phyloP scores from a whole-genome alignment of 2,888 invertebrate genomes.

The Athrips mouffetella region DNA sequence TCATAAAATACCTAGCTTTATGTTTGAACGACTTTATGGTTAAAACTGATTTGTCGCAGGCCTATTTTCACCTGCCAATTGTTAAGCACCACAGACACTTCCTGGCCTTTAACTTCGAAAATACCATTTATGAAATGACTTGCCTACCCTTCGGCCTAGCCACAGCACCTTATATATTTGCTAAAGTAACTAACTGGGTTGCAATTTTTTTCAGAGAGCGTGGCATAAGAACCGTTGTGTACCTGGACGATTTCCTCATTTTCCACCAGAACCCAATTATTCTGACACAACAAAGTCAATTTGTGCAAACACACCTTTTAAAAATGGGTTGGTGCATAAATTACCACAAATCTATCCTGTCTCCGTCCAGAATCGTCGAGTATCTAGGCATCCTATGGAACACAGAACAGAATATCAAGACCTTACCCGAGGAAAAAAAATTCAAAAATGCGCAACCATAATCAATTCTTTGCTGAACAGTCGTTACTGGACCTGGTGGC shows the following conservation, averaged over 20 bases:
- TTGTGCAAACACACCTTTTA: background rate
- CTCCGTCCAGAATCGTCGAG: slow-evolving; percentile 2
- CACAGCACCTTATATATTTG: slow-evolving; percentile 27
- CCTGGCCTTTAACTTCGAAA: slow-evolving; percentile 14
- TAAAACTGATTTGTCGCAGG: slow-evolving; percentile 20
- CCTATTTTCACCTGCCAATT: slow-evolving; percentile 21
- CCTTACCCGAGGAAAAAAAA: too few relatives aligned
- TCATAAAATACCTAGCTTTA: background rate
- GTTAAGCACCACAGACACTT: slow-evolving; percentile 17
- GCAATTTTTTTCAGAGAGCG: slow-evolving; percentile 21
- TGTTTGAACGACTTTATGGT: slow-evolving; percentile 18
- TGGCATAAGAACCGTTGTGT: slow-evolving; percentile 29
- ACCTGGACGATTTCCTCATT: slow-evolving; percentile 29
- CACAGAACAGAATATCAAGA: slow-evolving; percentile 13
- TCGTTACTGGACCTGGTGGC: slow-evolving; percentile 13
- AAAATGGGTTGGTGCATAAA: slow-evolving; percentile 10
- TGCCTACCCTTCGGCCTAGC: slow-evolving; percentile 32
- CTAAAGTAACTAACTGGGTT: slow-evolving; percentile 29
- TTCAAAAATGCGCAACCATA: slow-evolving; percentile 1
- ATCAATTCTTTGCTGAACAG: background rate
- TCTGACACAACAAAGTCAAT: background rate
- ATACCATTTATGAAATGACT: slow-evolving; percentile 16
- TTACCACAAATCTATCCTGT: background rate
- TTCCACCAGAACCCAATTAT: slow-evolving; percentile 14
- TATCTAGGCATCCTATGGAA: slow-evolving; percentile 18